Base-by-base conservation (phyloP, 2,797 vertebrate species). In the Kryptolebias ocellatus region DNA sequence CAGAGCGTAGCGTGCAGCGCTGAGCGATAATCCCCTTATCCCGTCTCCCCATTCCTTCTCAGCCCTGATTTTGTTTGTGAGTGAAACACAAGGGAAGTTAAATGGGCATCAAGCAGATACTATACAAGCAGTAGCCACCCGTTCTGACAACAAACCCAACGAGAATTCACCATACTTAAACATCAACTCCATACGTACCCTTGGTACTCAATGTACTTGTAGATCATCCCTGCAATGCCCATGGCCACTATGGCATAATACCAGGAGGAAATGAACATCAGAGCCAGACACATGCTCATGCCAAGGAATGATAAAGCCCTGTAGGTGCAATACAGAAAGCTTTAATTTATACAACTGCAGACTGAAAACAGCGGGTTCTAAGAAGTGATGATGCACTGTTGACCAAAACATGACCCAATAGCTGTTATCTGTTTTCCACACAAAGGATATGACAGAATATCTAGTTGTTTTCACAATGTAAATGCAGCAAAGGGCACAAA, bases 251-350 rank as follows among this genome's bases (percentile, higher is more conserved):
- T 95, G 50, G 98, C 98, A 0, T 99, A 99, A 87, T 99, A 98
- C 98, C 98, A 99, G 63, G 98, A 99, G 0, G 97, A 99, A 86
- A 99, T 96, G 87, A 99, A 99, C 98, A 99, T 99, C 55, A 99
- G 93, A 8, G 97, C 96, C 81, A 99, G 87, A 81, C 98, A 99
- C 92, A 98, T 98, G 76, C 95, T 99, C 98, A 99, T 99, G 50
- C 98, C 98, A 60, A 99, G 92, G 84, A 99, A 99, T 7, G 98
- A 99, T 46, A 99, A 90, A 0, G 97, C 93, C 98, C 98, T 99
- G 76, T 51, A 57, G 60, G 28, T 66, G 46, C 0, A 16, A 74
- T 18, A 64, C 29, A 82, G 18, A 60, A 29, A 54, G 10, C 5
- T 18, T 29, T 17, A 56, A 29, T 61, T 55, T 1, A 18, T 6